Evolutionary conservation across 2,797 vertebrate genomes (phyloP).

Genomic region (Parambassis ranga): DNA sequence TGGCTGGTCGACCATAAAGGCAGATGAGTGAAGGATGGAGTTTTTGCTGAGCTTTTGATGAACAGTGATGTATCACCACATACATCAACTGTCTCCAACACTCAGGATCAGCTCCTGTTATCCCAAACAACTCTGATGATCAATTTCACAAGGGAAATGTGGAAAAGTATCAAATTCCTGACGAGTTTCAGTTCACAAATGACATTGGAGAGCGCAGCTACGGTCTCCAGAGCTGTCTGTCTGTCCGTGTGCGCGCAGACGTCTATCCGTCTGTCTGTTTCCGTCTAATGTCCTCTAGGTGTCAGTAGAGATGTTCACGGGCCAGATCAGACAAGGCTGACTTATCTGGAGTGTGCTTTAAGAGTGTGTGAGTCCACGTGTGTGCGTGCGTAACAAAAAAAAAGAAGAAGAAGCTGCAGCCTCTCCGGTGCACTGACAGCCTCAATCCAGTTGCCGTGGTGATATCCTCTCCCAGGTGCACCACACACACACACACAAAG

Average conservation of each 20-base stretch:
- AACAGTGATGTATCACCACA: constrained; percentile 64
- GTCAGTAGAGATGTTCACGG: constrained; percentile 77
- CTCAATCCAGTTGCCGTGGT: constrained; percentile 80
- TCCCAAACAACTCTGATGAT: constrained; percentile 26
- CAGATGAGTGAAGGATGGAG: constrained; percentile 54
- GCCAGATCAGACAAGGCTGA: constrained; percentile 31
- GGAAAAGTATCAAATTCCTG: constrained; percentile 51
- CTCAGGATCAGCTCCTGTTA: constrained; percentile 64
- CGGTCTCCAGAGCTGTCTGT: constrained; percentile 17
- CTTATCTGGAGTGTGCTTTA: constrained; percentile 35
- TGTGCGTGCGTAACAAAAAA: constrained; percentile 5
- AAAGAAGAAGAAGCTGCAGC: constrained; percentile 35
- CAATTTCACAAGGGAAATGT: constrained; percentile 63
- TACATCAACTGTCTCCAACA: constrained; percentile 57
- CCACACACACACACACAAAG: constrained; percentile 22
- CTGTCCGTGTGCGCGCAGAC: not conserved
- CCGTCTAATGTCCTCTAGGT: constrained; percentile 72
- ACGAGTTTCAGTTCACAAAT: constrained; percentile 40
- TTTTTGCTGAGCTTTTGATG: constrained; percentile 64
- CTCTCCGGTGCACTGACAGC: constrained; percentile 63
- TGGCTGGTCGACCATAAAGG: constrained; percentile 45
- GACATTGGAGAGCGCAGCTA: constrained; percentile 36
- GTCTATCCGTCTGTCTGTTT: constrained; percentile 40
- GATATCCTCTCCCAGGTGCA: constrained; percentile 76
- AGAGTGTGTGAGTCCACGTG: constrained; percentile 12